phyloP scores from a whole-genome alignment of 2,888 invertebrate genomes.

The Tineola bisselliella region DNA sequence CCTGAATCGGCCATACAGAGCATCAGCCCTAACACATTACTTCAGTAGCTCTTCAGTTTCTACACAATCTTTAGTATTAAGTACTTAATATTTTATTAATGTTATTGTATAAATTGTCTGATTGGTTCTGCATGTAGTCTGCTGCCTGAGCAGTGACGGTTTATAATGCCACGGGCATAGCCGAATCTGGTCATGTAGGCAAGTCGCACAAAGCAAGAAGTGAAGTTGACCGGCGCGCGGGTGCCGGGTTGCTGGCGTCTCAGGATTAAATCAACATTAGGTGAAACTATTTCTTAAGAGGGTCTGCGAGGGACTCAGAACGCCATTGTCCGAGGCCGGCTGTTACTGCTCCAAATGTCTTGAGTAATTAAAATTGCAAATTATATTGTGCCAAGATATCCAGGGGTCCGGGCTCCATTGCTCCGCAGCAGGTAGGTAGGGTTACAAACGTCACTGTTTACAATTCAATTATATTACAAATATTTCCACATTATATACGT shows the following conservation, averaged over 20 bases:
- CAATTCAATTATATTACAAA: background rate
- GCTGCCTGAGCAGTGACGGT: too few relatives aligned
- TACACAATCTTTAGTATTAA: too few relatives aligned
- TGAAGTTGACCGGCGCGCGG: background rate
- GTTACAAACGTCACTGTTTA: background rate
- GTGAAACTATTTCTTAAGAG: conserved; percentile 40
- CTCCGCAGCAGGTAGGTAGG: background rate
- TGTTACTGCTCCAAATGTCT: conserved; percentile 9
- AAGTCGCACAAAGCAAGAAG: background rate
- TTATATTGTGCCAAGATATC: conserved; percentile 9
- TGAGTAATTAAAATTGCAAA: conserved; percentile 12
- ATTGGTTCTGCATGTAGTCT: too few relatives aligned
- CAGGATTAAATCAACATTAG: conserved; percentile 66
- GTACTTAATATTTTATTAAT: too few relatives aligned
- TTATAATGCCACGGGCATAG: background rate
- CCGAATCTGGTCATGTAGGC: background rate
- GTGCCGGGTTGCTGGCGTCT: conserved; percentile 40
- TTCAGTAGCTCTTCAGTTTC: too few relatives aligned
- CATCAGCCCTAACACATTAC: too few relatives aligned
- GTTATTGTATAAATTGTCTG: too few relatives aligned
- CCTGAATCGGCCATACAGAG: too few relatives aligned
- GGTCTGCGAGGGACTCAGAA: conserved; percentile 1
- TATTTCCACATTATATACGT: background rate
- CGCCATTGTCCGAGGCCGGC: conserved; percentile 12
- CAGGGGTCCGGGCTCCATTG: background rate